Base-by-base conservation (phyloP, 2,797 vertebrate species). In the Artibeus jamaicensis region DNA sequence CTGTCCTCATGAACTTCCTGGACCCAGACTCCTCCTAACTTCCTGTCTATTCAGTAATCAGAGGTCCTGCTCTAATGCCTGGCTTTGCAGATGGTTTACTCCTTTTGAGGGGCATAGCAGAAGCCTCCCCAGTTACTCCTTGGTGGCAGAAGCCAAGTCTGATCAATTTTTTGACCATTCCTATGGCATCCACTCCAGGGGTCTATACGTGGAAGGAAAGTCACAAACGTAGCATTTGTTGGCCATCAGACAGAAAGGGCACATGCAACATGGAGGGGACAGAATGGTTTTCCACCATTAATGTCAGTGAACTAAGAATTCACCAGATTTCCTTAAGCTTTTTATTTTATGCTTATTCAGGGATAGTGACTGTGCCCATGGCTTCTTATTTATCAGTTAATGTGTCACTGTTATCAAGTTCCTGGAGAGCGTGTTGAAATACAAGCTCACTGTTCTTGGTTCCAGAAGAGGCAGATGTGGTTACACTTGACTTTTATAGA, bases 381-480 rank as follows among this genome's bases (percentile, higher is more conserved):
- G 0, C 22, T 87, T 88, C 71, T 89, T 96, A 0, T 95, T 96
- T 97, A 53, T 96, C 89, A 14, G 93, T 96, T 94, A n/a, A 9
- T 74, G 34, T 96, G 91, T 94, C 93, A 4, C 22, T 16, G 0
- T 78, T 4, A 5, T 14, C 6, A 9, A 94, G 84, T n/a, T 11
- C 88, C 93, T 97, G 65, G 21, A 19, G 98, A 97, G 55, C 57
- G 70, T 29, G 85, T 96, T 91, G 94, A 96, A 97, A 98, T 39
- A 79, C 90, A 97, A 98, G 94, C 96, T 98, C 83, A 34, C 78
- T 55, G 78, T 86, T 67, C 96, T 94, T 95, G 39, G 67, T 96
- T 82, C 91, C 95, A 92, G 96, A 6, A 14, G 85, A 98, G 93
- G 86, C 89, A 91, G 79, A 82, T 94, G 92, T 3, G 42, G 42